phyloP scores from a whole-genome alignment of 2,888 invertebrate genomes.

The Cacoxenus indagator region DNA sequence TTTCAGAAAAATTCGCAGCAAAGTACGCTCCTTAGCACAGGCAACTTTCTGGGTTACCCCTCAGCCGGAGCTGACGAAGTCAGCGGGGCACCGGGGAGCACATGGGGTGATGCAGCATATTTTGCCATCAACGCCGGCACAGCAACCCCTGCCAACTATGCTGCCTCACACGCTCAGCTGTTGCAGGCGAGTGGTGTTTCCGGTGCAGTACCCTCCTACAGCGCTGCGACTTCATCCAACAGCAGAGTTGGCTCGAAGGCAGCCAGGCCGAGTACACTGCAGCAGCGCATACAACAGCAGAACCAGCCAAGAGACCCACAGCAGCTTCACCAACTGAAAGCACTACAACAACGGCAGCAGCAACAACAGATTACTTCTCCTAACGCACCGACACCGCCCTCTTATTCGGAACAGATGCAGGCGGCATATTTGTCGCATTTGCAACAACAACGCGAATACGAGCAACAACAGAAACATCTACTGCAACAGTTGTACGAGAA shows the following conservation, averaged over 20 bases:
- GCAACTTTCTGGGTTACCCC: not conserved
- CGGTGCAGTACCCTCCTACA: not conserved
- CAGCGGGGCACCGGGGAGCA: constrained; percentile 15
- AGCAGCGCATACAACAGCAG: constrained; percentile 36
- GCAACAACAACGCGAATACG: constrained; percentile 57
- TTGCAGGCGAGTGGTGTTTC: not conserved
- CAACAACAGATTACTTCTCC: constrained; percentile 36
- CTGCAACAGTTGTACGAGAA: constrained; percentile 55
- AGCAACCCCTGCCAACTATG: not conserved
- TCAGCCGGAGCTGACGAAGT: constrained; percentile 26
- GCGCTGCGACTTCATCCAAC: not conserved
- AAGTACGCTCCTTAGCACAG: constrained; percentile 19
- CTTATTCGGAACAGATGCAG: constrained; percentile 57
- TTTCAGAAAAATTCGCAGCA: constrained; percentile 29
- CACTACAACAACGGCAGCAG: constrained; percentile 31
- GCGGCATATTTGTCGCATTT: constrained; percentile 54
- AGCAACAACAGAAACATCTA: constrained; percentile 59
- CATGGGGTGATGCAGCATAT: not conserved
- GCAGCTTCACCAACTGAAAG: constrained; percentile 32
- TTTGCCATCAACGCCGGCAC: not conserved
- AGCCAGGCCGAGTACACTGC: not conserved
- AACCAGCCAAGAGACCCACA: constrained; percentile 32
- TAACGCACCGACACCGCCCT: constrained; percentile 30
- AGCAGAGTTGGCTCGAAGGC: constrained; percentile 1
- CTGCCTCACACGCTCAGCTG: not conserved